Evolutionary conservation across 1,140 invertebrate genomes (phyloP).

Genomic region (Chrysoperla carnea): DNA sequence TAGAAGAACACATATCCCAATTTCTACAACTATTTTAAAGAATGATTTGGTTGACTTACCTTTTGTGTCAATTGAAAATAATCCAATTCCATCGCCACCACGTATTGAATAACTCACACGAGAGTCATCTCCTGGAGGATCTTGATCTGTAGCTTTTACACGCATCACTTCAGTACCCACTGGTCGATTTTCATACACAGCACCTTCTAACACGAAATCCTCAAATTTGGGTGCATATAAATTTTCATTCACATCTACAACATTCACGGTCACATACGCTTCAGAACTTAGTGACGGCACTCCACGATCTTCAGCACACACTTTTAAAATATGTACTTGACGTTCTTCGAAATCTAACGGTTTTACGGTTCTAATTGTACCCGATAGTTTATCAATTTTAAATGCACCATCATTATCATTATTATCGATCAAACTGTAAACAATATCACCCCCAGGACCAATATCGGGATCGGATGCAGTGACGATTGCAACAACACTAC

Average conservation of each 20-base stretch:
- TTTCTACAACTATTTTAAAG: no score
- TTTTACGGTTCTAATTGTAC: slow-evolving; percentile 59
- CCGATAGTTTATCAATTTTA: slow-evolving; percentile 58
- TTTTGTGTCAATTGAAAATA: slow-evolving; percentile 79
- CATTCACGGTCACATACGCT: slow-evolving; percentile 62
- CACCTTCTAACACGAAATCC: slow-evolving; percentile 55
- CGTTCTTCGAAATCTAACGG: slow-evolving; percentile 73
- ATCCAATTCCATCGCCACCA: slow-evolving; percentile 76
- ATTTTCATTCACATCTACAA: slow-evolving; percentile 90
- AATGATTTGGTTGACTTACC: slow-evolving; percentile 35
- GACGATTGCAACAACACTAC: slow-evolving; percentile 67
- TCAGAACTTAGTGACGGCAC: slow-evolving; percentile 53
- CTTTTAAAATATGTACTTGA: slow-evolving; percentile 73
- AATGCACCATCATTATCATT: slow-evolving; percentile 42
- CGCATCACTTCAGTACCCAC: slow-evolving; percentile 55
- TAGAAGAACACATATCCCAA: no score
- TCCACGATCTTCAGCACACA: slow-evolving; percentile 65
- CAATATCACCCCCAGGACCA: slow-evolving; percentile 55
- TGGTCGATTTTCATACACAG: slow-evolving; percentile 57
- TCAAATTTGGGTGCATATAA: slow-evolving; percentile 65
- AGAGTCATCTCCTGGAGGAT: slow-evolving; percentile 57
- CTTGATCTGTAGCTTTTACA: slow-evolving; percentile 60
- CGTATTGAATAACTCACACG: slow-evolving; percentile 72
- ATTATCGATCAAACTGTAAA: slow-evolving; percentile 54
- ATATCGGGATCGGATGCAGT: slow-evolving; percentile 78